Evolutionary conservation across 2,888 invertebrate species (phyloP).

Genomic region (Desoria tigrina): DNA sequence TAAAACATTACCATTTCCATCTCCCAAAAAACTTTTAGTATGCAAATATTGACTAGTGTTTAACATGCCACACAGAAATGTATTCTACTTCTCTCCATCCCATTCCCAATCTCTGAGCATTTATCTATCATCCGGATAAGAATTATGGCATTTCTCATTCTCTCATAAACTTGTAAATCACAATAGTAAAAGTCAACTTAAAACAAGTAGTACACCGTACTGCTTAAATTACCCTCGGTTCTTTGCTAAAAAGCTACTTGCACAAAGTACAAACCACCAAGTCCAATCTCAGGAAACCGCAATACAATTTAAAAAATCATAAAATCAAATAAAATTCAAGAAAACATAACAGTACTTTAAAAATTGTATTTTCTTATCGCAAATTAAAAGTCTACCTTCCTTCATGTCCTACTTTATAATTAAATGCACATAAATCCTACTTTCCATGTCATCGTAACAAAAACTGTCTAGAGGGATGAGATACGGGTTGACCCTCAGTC

Average conservation of each 20-base stretch:
- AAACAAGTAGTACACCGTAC: no score
- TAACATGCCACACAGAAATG: no score
- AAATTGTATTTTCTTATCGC: conserved; percentile 16
- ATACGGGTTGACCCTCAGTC: background rate
- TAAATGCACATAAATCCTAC: conserved; percentile 11
- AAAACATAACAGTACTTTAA: conserved; percentile 4
- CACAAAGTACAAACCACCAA: no score
- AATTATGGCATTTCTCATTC: conserved; percentile 7
- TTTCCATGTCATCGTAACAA: conserved; percentile 27
- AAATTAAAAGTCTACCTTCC: conserved; percentile 14
- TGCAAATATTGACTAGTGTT: no score
- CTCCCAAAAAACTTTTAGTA: no score
- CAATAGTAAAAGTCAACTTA: conserved; percentile 30
- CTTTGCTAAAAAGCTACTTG: no score
- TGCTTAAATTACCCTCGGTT: no score
- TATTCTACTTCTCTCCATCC: no score
- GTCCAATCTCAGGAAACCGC: no score
- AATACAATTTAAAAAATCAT: background rate
- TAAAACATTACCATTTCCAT: no score
- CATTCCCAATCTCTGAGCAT: no score
- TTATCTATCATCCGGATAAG: conserved; percentile 13
- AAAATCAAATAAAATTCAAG: conserved; percentile 2
- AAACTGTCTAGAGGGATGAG: background rate
- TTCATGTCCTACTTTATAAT: conserved; percentile 18
- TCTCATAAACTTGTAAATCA: conserved; percentile 36